Conservation (phyloP, 2,113 vertebrate species). For the Hydrolagus affinis region DNA sequence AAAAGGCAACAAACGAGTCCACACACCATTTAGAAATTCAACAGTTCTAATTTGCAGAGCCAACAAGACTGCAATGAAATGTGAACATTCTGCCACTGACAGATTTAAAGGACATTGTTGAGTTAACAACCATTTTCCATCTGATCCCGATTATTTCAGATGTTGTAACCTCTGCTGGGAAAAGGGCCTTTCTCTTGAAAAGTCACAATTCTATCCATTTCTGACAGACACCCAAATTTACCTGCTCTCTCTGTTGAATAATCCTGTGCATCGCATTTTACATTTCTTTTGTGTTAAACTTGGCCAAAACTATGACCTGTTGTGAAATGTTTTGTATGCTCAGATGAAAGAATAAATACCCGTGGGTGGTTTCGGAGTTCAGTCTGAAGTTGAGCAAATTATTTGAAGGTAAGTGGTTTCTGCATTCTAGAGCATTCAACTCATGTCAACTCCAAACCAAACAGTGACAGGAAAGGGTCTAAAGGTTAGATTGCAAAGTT, state of each 20-base stretch:
- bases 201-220: no score
- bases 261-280: slow-evolving; percentile 34
- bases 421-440: neutral
- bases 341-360: neutral
- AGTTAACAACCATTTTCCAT: no score
- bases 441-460: neutral
- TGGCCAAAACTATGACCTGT: neutral
- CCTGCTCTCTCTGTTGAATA: slow-evolving; percentile 34
- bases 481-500: neutral
- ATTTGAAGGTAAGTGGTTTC: neutral
- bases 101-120: no score
- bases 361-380: neutral
- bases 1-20: no score
- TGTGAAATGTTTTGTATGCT: no score
- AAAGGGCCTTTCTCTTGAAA: no score
- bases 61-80: no score
- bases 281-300: neutral
- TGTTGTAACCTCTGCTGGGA: no score
- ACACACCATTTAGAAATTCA: no score
- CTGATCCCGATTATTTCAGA: no score
- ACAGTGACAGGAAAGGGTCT: neutral
- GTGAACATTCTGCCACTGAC: no score
- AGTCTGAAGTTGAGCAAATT: neutral
- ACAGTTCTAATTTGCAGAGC: no score
- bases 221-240: neutral